phyloP scores from a whole-genome alignment of 2,888 invertebrate species.

The Piscicola geometra region DNA sequence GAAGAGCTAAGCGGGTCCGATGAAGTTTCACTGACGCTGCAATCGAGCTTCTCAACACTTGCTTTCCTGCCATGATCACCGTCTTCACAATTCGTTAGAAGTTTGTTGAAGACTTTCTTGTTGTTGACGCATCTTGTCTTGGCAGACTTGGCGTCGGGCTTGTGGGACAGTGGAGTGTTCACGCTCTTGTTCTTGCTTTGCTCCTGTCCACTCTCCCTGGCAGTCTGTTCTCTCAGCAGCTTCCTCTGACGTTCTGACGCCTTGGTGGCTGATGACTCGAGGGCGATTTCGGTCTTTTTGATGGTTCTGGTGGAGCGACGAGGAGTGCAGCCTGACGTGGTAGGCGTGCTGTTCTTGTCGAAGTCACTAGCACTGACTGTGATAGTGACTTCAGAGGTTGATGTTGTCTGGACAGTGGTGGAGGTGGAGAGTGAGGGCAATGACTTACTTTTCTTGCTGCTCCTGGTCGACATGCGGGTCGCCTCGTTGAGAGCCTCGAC shows the following conservation, averaged over 20 bases:
- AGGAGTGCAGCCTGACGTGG: not conserved
- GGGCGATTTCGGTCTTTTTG: constrained; percentile 26
- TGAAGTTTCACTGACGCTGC: not conserved
- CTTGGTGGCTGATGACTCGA: constrained; percentile 7
- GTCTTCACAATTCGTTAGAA: not conserved
- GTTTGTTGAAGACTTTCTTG: not conserved
- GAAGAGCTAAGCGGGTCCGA: not conserved
- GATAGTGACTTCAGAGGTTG: not conserved
- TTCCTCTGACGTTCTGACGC: constrained; percentile 8
- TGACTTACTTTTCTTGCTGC: constrained; percentile 23
- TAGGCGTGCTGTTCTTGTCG: not conserved
- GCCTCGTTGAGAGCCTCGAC: not conserved
- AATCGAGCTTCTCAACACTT: not conserved
- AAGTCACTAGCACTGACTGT: not conserved
- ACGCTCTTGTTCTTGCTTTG: not conserved
- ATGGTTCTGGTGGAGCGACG: constrained; percentile 26
- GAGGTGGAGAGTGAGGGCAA: not conserved
- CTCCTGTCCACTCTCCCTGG: not conserved
- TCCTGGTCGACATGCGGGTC: constrained; percentile 29
- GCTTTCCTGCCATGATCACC: not conserved
- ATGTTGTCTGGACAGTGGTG: not conserved
- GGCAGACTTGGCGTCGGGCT: not conserved
- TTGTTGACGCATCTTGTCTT: not conserved
- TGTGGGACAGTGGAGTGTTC: not conserved
- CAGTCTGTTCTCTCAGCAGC: not conserved